phyloP scores from a whole-genome alignment of 1,140 invertebrate species.

The Drepana arcuata region DNA sequence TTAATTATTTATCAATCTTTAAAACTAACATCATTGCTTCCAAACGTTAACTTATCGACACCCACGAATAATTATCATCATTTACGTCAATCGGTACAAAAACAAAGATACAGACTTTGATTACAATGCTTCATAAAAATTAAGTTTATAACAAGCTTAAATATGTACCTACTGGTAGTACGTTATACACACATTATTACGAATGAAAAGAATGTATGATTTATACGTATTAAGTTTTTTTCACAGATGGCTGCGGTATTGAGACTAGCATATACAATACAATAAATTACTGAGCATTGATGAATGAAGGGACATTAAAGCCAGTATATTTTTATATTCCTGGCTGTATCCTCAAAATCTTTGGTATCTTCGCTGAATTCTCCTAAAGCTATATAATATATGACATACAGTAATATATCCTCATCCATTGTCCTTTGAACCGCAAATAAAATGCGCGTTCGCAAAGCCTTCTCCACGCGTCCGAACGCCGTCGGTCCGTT shows the following conservation, averaged over 20 bases:
- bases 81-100: conserved; percentile 24
- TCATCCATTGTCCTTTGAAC: conserved; percentile 21
- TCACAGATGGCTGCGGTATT: conserved; percentile 41
- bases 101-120: conserved; percentile 12
- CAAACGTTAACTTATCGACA: no score
- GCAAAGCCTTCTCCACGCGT: not conserved
- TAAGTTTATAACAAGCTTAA: no score
- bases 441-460: conserved; percentile 16
- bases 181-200: conserved; percentile 14
- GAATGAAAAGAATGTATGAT: conserved; percentile 24
- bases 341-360: conserved; percentile 30
- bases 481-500: not conserved
- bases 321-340: conserved; percentile 8
- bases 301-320: conserved; percentile 11
- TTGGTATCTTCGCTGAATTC: conserved; percentile 58
- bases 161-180: no score
- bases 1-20: no score
- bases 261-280: conserved; percentile 44
- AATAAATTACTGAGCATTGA: no score
- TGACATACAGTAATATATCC: conserved; percentile 38
- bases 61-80: conserved; percentile 12
- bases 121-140: no score
- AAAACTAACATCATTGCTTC: no score
- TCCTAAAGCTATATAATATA: conserved; percentile 45
- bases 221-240: conserved; percentile 22